Evolutionary conservation across 2,888 invertebrate species (phyloP).

Genomic region (Lucinisca nassula): DNA sequence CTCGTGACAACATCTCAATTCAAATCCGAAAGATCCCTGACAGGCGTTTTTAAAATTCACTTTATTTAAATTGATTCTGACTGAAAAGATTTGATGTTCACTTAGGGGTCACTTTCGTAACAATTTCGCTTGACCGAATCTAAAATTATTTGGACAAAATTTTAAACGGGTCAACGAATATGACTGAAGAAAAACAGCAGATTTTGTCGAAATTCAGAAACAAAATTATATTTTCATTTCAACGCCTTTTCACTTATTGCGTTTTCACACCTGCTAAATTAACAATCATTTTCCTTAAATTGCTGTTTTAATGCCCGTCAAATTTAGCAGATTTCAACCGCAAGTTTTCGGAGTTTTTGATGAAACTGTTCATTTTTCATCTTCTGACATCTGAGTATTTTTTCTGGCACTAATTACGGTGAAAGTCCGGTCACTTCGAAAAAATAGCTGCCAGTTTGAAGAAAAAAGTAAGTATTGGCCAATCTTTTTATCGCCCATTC

Average conservation of each 20-base stretch:
- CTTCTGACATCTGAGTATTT: background rate
- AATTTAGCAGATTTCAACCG: background rate
- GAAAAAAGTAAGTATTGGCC: background rate
- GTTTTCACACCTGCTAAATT: background rate
- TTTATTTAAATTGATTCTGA: background rate
- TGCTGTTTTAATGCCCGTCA: background rate
- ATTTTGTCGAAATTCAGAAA: background rate
- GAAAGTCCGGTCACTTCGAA: background rate
- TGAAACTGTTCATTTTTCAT: background rate
- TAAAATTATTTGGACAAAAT: background rate
- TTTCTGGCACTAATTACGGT: background rate
- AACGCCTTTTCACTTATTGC: background rate
- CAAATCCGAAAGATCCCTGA: background rate
- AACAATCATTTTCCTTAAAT: background rate
- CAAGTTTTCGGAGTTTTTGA: background rate
- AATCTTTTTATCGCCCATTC: background rate
- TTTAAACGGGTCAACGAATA: background rate
- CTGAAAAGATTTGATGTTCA: background rate
- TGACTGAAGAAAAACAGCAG: background rate
- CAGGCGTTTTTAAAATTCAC: background rate
- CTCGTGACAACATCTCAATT: background rate
- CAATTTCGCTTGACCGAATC: background rate
- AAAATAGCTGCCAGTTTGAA: background rate
- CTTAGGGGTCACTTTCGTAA: background rate
- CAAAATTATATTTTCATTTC: background rate